These are phyloP conservation scores for Channa maculata DNA, from an alignment of 2,113 vertebrate genomes.

Conservation along the genomic window DNA sequence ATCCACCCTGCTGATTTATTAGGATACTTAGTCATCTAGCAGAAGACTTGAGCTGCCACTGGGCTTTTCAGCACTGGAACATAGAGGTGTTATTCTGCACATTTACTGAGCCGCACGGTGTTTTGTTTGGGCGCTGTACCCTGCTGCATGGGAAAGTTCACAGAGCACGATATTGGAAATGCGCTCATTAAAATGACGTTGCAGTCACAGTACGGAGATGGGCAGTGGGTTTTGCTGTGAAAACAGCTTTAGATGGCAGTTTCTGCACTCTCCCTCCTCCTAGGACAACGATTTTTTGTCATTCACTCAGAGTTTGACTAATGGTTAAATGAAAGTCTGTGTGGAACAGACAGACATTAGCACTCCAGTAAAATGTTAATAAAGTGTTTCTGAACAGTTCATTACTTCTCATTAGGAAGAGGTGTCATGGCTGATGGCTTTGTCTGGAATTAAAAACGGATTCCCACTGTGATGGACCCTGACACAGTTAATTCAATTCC, in stretches of 20 bases:
- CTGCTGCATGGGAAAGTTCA: constrained; percentile 30
- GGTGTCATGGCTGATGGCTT: constrained; percentile 54
- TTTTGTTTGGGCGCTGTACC: constrained; percentile 25
- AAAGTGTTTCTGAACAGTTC: constrained; percentile 33
- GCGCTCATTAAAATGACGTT: constrained; percentile 16
- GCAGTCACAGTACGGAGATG: constrained; percentile 4
- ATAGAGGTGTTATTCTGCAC: constrained; percentile 55
- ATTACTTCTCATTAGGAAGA: constrained; percentile 58
- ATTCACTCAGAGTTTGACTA: neutral
- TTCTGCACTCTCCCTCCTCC: neutral
- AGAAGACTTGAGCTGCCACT: constrained; percentile 39
- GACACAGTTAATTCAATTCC: constrained; percentile 62
- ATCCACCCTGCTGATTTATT: constrained; percentile 78
- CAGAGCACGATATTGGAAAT: constrained; percentile 21
- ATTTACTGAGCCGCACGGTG: constrained; percentile 40
- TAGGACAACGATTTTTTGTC: neutral
- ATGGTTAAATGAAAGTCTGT: too few relatives aligned
- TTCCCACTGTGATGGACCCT: neutral
- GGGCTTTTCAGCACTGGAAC: constrained; percentile 33
- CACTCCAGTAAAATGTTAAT: constrained; percentile 23
- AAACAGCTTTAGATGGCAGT: neutral
- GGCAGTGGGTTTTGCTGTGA: neutral
- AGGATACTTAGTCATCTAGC: constrained; percentile 51
- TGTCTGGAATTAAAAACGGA: constrained; percentile 33
- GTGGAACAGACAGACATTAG: too few relatives aligned